Evolutionary conservation across 2,797 vertebrate genomes (phyloP).

Genomic region (Triplophysa yarkandensis): DNA sequence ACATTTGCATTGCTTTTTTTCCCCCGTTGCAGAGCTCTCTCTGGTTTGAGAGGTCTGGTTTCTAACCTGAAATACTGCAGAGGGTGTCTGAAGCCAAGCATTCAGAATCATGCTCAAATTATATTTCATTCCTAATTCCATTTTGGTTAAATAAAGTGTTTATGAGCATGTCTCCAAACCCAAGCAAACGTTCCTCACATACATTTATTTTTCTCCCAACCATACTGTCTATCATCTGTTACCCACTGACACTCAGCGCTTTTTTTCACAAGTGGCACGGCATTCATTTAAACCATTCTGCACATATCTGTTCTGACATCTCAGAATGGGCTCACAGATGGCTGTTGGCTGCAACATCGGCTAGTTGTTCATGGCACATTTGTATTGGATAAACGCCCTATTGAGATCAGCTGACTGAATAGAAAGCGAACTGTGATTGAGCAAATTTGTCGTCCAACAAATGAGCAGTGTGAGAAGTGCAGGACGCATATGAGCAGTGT

Average conservation of each 20-base stretch:
- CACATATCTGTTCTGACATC: conserved; percentile 37
- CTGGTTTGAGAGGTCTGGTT: not conserved
- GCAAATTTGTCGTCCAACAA: no score
- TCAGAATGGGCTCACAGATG: conserved; percentile 48
- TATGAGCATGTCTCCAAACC: not conserved
- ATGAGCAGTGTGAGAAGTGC: conserved; percentile 10
- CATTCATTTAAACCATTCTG: conserved; percentile 40
- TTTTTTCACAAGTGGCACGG: conserved; percentile 9
- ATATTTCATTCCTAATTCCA: not conserved
- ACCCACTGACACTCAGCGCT: conserved; percentile 15
- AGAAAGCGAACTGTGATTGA: not conserved
- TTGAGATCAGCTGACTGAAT: conserved; percentile 24
- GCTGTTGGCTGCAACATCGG: conserved; percentile 22
- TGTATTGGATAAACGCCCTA: conserved; percentile 32
- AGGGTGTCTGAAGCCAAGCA: conserved; percentile 11
- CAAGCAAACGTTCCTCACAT: conserved; percentile 8
- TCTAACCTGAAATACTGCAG: conserved; percentile 8
- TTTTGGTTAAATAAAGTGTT: not conserved
- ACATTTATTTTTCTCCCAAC: conserved; percentile 1
- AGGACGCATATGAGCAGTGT: conserved; percentile 4
- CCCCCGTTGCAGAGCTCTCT: conserved; percentile 20
- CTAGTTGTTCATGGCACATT: conserved; percentile 18
- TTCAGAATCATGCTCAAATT: not conserved
- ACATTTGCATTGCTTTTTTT: conserved; percentile 25
- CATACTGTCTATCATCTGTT: conserved; percentile 22